These are phyloP conservation scores for Acrocephalus arundinaceus DNA, from an alignment of 2,113 vertebrate species.

Conservation along the genomic window DNA sequence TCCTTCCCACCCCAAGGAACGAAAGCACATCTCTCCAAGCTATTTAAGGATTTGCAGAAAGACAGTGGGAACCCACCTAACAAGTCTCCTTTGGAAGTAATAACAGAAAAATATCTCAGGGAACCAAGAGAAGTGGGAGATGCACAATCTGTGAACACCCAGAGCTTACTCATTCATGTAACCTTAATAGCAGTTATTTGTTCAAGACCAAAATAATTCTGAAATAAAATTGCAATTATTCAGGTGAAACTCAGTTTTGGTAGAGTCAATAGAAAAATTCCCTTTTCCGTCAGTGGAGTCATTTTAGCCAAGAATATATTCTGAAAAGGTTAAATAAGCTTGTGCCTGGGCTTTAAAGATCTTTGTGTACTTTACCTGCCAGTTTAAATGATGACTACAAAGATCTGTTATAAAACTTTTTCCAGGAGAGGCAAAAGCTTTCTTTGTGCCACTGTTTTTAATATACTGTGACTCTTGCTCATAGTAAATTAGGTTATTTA, in stretches of 20 bases:
- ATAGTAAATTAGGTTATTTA: slow-evolving; percentile 57
- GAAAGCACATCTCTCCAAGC: rapidly evolving
- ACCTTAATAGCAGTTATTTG: not conserved
- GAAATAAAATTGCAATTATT: not conserved
- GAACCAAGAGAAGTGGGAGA: not conserved
- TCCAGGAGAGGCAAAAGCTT: slow-evolving; percentile 13
- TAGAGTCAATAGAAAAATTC: not conserved
- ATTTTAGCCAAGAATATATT: not conserved
- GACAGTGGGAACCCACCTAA: not conserved
- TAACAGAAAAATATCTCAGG: not conserved
- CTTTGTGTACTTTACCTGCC: slow-evolving; percentile 22
- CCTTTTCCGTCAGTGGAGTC: not conserved
- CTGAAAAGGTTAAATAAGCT: not conserved
- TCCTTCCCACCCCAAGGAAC: not conserved
- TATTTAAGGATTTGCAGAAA: not conserved
- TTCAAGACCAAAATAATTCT: not conserved
- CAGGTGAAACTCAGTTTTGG: not conserved
- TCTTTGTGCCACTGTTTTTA: slow-evolving; percentile 17
- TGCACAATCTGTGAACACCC: rapidly evolving
- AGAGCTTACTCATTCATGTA: not conserved
- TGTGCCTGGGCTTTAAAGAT: not conserved
- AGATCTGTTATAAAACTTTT: slow-evolving; percentile 40
- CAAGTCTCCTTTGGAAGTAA: rapidly evolving
- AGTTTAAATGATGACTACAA: slow-evolving; percentile 52
- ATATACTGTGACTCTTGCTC: slow-evolving; percentile 21